phyloP scores from a whole-genome alignment of 2,888 invertebrate genomes.

The Galeopsomyia nigrocyanea region DNA sequence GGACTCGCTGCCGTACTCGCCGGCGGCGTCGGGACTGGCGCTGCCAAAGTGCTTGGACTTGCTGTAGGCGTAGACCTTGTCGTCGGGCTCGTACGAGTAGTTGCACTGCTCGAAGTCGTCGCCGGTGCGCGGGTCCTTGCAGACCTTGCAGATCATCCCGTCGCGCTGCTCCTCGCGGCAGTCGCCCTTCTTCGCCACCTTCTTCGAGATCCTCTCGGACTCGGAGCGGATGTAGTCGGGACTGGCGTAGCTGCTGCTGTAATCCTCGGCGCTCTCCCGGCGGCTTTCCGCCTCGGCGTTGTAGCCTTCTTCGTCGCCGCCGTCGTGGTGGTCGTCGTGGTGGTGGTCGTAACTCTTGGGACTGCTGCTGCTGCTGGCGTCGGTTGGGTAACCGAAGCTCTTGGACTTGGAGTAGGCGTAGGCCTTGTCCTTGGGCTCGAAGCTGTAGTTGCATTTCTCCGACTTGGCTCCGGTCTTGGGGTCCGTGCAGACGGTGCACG shows the following conservation, averaged over 20 bases:
- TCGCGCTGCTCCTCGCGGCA: constrained; percentile 77
- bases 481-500: constrained; percentile 73
- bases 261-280: constrained; percentile 40
- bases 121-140: constrained; percentile 81
- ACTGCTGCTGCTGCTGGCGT: background rate
- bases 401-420: constrained; percentile 62
- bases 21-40: constrained; percentile 47
- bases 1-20: constrained; percentile 15
- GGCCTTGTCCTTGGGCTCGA: constrained; percentile 67
- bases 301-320: constrained; percentile 21
- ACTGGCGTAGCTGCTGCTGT: constrained; percentile 24
- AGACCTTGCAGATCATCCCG: constrained; percentile 80
- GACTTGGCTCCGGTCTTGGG: constrained; percentile 71
- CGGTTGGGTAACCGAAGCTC: constrained; percentile 56
- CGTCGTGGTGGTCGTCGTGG: background rate
- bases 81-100: constrained; percentile 81
- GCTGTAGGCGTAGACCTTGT: constrained; percentile 71
- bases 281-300: constrained; percentile 34
- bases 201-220: constrained; percentile 75
- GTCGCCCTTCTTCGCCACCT: constrained; percentile 68
- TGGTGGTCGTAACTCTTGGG: background rate
- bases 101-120: constrained; percentile 86
- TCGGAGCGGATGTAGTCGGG: constrained; percentile 70
- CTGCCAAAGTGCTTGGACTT: constrained; percentile 59
- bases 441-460: constrained; percentile 73